These are phyloP conservation scores for Gobionotothen gibberifrons DNA, from an alignment of 2,797 vertebrate genomes.

Conservation along the genomic window DNA sequence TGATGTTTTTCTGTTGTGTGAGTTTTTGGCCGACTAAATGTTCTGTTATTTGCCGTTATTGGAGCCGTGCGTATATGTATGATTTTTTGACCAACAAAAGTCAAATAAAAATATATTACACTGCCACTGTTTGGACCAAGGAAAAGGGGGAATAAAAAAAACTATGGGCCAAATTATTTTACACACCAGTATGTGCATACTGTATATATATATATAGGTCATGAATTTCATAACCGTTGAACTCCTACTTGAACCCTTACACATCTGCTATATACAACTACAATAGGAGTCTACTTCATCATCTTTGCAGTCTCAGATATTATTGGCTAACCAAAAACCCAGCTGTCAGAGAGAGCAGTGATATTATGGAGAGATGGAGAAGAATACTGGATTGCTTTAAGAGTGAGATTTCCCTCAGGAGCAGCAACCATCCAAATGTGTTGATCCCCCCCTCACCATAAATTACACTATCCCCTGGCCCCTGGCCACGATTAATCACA, in stretches of 20 bases:
- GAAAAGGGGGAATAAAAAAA: too few relatives aligned
- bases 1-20: too few relatives aligned
- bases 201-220: too few relatives aligned
- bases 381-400: conserved; percentile 75
- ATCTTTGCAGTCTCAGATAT: conserved; percentile 36
- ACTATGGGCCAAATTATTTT: too few relatives aligned
- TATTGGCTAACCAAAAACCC: conserved; percentile 39
- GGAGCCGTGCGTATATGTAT: too few relatives aligned
- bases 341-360: conserved; percentile 38
- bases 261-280: conserved; percentile 9
- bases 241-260: conserved; percentile 5
- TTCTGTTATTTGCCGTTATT: too few relatives aligned
- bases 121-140: too few relatives aligned
- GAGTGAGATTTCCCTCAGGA: conserved; percentile 83
- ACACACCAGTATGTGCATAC: too few relatives aligned
- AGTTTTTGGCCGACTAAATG: too few relatives aligned
- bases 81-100: too few relatives aligned
- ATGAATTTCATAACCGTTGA: too few relatives aligned
- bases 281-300: conserved; percentile 29
- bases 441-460: conserved; percentile 76
- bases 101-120: too few relatives aligned
- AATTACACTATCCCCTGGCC: conserved; percentile 82
- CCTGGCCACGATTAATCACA: conserved; percentile 82
- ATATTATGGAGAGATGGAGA: conserved; percentile 51
- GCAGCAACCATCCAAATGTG: conserved; percentile 80